A percentile compares a stretch with the other conserved stretches of the same genome.
phyloP scores from a whole-genome alignment of 2,888 invertebrate species.

The Aethes cnicana region DNA sequence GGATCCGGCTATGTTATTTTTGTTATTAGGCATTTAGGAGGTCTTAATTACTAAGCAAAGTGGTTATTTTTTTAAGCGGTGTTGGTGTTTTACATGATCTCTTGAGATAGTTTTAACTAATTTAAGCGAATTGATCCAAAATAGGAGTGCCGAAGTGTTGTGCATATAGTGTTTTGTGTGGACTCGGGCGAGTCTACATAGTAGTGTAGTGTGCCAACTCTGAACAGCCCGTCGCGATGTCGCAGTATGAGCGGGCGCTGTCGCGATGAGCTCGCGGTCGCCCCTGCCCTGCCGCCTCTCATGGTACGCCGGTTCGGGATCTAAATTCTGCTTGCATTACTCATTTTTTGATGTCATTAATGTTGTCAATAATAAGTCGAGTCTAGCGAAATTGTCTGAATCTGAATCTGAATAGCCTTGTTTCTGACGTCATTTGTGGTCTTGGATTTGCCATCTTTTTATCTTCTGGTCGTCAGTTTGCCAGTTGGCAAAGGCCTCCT shows the following conservation, averaged over 20 bases:
- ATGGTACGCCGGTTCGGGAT: constrained; percentile 57
- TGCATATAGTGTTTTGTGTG: constrained; percentile 17
- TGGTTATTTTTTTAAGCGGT: constrained; percentile 34
- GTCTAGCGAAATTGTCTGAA: no score
- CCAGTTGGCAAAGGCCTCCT: no score
- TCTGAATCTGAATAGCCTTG: no score
- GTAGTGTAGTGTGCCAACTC: constrained; percentile 25
- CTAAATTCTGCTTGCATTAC: no score
- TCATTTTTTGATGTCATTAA: no score
- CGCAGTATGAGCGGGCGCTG: constrained; percentile 64
- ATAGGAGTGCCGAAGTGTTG: constrained; percentile 38
- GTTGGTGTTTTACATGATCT: constrained; percentile 37
- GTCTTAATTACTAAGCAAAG: constrained; percentile 32
- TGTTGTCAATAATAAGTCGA: no score
- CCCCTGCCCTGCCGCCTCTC: constrained; percentile 65
- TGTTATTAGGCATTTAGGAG: constrained; percentile 32
- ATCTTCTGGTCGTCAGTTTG: no score
- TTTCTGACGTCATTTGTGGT: no score
- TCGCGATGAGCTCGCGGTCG: constrained; percentile 62
- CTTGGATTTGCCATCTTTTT: no score
- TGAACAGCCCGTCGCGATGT: constrained; percentile 56
- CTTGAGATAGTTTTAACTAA: neutral
- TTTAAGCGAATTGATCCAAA: constrained; percentile 16
- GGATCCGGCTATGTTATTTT: constrained; percentile 39
- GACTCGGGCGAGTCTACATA: neutral